Evolutionary conservation across 2,113 vertebrate species (phyloP).

Genomic region (Psittacara wagleri): DNA sequence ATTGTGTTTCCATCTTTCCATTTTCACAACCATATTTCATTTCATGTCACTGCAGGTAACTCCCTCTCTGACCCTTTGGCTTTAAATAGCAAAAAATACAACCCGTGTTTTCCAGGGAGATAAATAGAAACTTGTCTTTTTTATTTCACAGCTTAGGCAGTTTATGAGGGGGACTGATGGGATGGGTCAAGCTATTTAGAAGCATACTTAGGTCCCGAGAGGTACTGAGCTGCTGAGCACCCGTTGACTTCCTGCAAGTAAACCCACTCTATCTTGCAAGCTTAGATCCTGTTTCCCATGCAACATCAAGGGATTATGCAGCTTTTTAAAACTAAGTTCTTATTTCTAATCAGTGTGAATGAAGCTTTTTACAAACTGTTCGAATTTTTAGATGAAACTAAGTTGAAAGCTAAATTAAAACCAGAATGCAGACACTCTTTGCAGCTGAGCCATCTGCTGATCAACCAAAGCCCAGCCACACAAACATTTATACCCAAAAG

Average conservation of each 20-base stretch:
- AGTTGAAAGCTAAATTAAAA: neutral
- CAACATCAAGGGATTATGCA: neutral
- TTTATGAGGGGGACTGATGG: constrained; percentile 45
- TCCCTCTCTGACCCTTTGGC: constrained; percentile 72
- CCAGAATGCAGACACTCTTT: neutral
- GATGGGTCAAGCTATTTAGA: constrained; percentile 42
- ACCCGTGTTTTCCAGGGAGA: constrained; percentile 76
- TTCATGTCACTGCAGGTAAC: constrained; percentile 69
- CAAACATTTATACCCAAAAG: neutral
- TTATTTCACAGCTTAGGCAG: constrained; percentile 68
- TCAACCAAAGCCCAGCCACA: neutral
- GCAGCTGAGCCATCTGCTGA: neutral
- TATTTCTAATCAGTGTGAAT: neutral
- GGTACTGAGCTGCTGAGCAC: neutral
- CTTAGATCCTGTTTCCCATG: neutral
- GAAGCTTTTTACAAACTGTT: neutral
- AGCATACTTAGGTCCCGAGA: neutral
- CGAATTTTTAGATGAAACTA: neutral
- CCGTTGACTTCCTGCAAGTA: neutral
- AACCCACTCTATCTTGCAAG: neutral
- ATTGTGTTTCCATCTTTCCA: constrained; percentile 70
- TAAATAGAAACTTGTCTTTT: constrained; percentile 73
- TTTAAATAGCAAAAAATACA: constrained; percentile 77
- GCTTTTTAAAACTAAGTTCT: neutral
- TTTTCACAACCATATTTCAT: constrained; percentile 76